Conservation (phyloP, 2,113 vertebrate species). For the Cacatua alba region DNA sequence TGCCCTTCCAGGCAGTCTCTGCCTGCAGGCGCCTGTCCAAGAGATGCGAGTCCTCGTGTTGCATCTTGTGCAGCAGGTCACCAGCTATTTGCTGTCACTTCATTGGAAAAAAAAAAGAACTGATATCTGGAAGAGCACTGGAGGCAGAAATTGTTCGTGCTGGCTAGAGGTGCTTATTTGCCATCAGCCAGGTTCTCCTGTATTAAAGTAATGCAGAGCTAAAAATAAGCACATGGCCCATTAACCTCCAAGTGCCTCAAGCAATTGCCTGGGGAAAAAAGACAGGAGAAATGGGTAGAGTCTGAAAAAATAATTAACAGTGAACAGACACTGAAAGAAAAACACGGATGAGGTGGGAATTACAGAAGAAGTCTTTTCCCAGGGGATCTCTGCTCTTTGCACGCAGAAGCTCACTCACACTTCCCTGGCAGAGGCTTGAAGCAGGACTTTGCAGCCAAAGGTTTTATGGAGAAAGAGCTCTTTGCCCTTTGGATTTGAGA, state of each 20-base stretch:
- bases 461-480: not conserved
- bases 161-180: not conserved
- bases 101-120: not conserved
- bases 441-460: not conserved
- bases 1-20: not conserved
- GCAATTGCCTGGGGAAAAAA: conserved; percentile 25
- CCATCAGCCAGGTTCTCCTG: not conserved
- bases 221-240: conserved; percentile 38
- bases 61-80: not conserved
- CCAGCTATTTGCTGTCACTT: not conserved
- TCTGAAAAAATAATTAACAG: conserved; percentile 49
- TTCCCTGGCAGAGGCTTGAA: not conserved
- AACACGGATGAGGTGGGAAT: conserved; percentile 6
- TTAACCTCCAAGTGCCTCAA: conserved; percentile 22
- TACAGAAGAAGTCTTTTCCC: not conserved
- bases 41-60: not conserved
- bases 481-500: not conserved
- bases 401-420: not conserved
- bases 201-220: not conserved
- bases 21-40: not conserved
- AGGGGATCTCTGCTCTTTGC: not conserved
- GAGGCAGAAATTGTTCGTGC: not conserved
- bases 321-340: not conserved
- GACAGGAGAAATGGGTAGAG: not conserved
- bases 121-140: not conserved